These are phyloP conservation scores for Sebastiscus albofasciatus DNA, from an alignment of 2,797 vertebrate genomes.

Conservation along the genomic window DNA sequence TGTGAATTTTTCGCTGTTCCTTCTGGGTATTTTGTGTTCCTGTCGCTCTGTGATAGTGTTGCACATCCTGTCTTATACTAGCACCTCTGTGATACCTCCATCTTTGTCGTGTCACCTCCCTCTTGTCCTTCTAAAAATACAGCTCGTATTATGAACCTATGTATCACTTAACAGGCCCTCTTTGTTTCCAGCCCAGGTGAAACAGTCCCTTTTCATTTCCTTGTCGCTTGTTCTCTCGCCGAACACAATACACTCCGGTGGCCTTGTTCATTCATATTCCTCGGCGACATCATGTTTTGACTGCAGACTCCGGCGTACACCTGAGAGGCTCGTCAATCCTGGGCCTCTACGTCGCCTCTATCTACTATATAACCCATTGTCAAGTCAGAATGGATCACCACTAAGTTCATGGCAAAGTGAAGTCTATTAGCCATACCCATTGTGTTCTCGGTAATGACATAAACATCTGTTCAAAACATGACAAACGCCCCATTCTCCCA, in stretches of 20 bases:
- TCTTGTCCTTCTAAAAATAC: constrained; percentile 11
- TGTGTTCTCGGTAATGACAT: constrained; percentile 28
- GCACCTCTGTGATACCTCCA: constrained; percentile 13
- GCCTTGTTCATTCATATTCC: constrained; percentile 41
- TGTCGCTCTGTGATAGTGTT: not conserved
- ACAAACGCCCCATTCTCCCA: constrained; percentile 11
- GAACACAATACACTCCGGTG: constrained; percentile 13
- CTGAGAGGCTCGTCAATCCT: not conserved
- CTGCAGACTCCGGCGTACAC: not conserved
- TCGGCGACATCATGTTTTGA: not conserved
- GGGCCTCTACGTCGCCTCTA: no score
- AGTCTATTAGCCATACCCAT: not conserved
- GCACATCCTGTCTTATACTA: constrained; percentile 18
- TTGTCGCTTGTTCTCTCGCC: not conserved
- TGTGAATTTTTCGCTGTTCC: constrained; percentile 17
- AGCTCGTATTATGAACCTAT: constrained; percentile 15
- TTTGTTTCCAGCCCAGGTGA: constrained; percentile 49
- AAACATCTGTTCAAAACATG: constrained; percentile 38
- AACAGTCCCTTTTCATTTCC: constrained; percentile 17
- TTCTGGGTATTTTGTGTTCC: constrained; percentile 17
- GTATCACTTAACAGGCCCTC: constrained; percentile 32
- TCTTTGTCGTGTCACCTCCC: constrained; percentile 4
- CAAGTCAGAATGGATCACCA: constrained; percentile 15
- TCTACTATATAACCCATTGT: constrained; percentile 13
- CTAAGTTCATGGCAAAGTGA: constrained; percentile 29